These are phyloP conservation scores for Steatocranus sp. DNA, from an alignment of 2,797 vertebrate species.

Conservation along the genomic window DNA sequence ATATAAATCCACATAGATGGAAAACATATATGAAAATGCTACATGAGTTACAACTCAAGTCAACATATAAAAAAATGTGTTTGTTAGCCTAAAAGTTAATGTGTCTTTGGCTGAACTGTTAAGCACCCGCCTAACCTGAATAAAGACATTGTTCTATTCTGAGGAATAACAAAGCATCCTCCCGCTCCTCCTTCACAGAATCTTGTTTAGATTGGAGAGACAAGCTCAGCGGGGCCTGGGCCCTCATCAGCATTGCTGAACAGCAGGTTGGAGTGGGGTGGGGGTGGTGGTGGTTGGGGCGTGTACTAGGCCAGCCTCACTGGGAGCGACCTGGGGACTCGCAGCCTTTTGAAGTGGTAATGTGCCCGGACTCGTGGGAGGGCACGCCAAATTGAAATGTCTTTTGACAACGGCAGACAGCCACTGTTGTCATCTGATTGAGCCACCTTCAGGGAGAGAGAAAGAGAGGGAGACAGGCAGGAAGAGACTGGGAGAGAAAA, in stretches of 20 bases:
- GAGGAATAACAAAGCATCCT: constrained; percentile 17
- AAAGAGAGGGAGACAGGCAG: background rate
- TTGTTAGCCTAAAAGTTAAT: background rate
- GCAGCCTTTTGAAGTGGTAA: constrained; percentile 76
- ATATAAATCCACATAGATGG: background rate
- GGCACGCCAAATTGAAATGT: constrained; percentile 75
- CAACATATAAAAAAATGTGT: background rate
- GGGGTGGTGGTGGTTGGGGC: background rate
- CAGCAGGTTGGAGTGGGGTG: background rate
- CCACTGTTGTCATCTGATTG: constrained; percentile 44
- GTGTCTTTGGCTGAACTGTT: background rate
- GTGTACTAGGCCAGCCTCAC: constrained; percentile 10
- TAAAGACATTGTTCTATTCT: constrained; percentile 2
- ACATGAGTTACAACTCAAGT: background rate
- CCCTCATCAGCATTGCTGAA: constrained; percentile 59
- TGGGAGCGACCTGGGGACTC: constrained; percentile 59
- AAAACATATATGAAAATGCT: background rate
- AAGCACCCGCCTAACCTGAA: background rate
- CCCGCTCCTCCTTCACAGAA: background rate
- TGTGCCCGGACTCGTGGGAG: constrained; percentile 58
- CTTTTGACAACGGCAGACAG: constrained; percentile 64
- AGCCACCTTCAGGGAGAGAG: constrained; percentile 36
- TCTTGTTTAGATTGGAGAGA: constrained; percentile 38
- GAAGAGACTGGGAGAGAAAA: background rate
- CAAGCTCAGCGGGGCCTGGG: constrained; percentile 26